Percentiles rank a stretch among this genome's conserved stretches.
These are phyloP conservation scores for Drosophila cracens DNA, from an alignment of 2,888 invertebrate genomes.

Conservation along the genomic window DNA sequence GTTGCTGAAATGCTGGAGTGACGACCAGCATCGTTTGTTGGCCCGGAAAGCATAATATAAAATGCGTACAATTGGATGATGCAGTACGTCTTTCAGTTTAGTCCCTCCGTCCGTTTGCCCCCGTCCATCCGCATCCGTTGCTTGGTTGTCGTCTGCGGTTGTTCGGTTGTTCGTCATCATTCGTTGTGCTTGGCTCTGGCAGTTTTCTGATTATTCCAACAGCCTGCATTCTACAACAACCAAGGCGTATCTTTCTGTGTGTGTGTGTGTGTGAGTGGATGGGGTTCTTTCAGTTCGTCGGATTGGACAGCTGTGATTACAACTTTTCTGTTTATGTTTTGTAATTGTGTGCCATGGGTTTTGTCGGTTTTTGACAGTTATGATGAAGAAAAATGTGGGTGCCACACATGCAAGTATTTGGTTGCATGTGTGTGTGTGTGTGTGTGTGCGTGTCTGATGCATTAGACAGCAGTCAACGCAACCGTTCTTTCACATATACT, in stretches of 20 bases:
- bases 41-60: conserved; percentile 66
- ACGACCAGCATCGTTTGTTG: conserved; percentile 45
- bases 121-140: neutral
- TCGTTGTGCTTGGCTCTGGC: conserved; percentile 64
- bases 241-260: neutral
- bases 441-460: conserved; percentile 26
- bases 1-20: conserved; percentile 26
- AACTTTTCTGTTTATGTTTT: conserved; percentile 76
- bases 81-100: conserved; percentile 53
- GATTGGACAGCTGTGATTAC: conserved; percentile 77
- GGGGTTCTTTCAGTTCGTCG: conserved; percentile 48
- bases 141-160: conserved; percentile 41
- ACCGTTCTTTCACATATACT: conserved; percentile 22
- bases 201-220: conserved; percentile 69
- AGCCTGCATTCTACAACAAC: neutral
- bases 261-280: neutral
- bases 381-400: conserved; percentile 73
- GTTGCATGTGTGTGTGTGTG: neutral
- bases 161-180: conserved; percentile 50
- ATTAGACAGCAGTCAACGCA: conserved; percentile 44
- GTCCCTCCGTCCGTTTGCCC: neutral
- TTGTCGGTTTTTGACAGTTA: conserved; percentile 77
- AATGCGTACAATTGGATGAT: conserved; percentile 52
- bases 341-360: conserved; percentile 70
- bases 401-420: conserved; percentile 20